Evolutionary conservation across 2,888 invertebrate genomes (phyloP), one percentile per base, ranked within the genome.

Genomic region (Bellardia pandia): DNA sequence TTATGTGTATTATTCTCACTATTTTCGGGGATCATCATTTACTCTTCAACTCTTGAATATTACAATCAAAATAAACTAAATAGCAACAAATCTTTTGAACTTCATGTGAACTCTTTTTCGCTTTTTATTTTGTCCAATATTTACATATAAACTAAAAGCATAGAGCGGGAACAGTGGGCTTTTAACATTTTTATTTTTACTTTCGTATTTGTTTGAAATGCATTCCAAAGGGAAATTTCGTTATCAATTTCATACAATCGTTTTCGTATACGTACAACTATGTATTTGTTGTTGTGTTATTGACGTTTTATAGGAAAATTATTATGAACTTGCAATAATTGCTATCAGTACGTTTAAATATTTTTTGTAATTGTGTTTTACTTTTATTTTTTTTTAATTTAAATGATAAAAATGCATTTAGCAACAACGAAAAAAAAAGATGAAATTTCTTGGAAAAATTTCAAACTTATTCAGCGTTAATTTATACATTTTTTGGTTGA

Each of bases 181-280:
- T 6, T 51, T 14, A 51, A 51, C 13, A 7, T 51, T n/a, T 14
- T n/a, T 6, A 7, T 51, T 51, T 4, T 51, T 51, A 13, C 51
- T 51, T 51, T 51, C n/a, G n/a, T 51, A 51, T 51, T 3, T n/a
- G 51, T 23, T 60, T 48, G 14, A 23, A 76, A 11, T 51, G 45
- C 51, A 85, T 69, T 79, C 69, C 53, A 79, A 79, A 75, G 79
- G 75, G 69, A 74, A 79, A 79, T 69, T 64, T 62, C 48, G 53
- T 76, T 80, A 75, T 80, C 81, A 74, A 75, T 13, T 68, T 7
- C 1, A 58, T 37, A 40, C 45, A 56, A 74, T 42, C 13, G 56
- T 45, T 42, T 68, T 78, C 68, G 58, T 81, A 45, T 66, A 23
- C 23, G 5, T 69, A 45, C 40, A 56, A 71, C 42, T 66, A 33